Evolutionary conservation across 1,140 invertebrate species (phyloP), one percentile per base, ranked within the genome.

Genomic region (Musca vetustissima): DNA sequence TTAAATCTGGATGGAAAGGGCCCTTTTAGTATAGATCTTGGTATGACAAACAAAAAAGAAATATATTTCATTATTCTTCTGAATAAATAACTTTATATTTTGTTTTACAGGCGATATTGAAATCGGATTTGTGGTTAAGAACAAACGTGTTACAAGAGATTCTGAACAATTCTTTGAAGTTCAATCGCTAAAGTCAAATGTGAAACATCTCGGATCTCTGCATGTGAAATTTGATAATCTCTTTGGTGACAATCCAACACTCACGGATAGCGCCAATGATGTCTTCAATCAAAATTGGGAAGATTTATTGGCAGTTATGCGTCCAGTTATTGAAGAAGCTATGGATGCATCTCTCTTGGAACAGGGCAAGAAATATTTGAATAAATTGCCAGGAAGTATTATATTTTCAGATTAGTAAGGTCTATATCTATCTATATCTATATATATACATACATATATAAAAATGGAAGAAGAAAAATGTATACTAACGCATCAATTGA

Each of bases 271-370:
- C 61, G 88, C 87, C 4, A 89, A 89, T 70, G 82, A 83, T 2
- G 87, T 88, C 76, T 82, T 89, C 43, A 89, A 89, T 75, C 85
- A 85, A 15, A 89, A 89, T 73, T 89, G 88, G 88, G 82, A 84
- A 24, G 84, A 86, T 55, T 85, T 88, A 6, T 85, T 85, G 7
- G 87, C 88, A 71, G 85, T 88, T 13, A 73, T 90, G 25, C 82
- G 86, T 73, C 88, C 88, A 21, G 86, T 88, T 61, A 80, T 89
- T 70, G 84, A 86, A 48, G 85, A 87, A 78, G 88, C 88, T 22
- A 87, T 89, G 22, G 85, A 88, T 77, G 86, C 88, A 66, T 86
- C 89, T 66, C 81, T 89, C 72, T 73, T 89, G 2, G 86, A 85
- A 57, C 88, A 89, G 67, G 84, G 88, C 70, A 85, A 86, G 74